These are phyloP conservation scores for Columba guinea DNA, from an alignment of 2,797 vertebrate genomes.

Conservation along the genomic window DNA sequence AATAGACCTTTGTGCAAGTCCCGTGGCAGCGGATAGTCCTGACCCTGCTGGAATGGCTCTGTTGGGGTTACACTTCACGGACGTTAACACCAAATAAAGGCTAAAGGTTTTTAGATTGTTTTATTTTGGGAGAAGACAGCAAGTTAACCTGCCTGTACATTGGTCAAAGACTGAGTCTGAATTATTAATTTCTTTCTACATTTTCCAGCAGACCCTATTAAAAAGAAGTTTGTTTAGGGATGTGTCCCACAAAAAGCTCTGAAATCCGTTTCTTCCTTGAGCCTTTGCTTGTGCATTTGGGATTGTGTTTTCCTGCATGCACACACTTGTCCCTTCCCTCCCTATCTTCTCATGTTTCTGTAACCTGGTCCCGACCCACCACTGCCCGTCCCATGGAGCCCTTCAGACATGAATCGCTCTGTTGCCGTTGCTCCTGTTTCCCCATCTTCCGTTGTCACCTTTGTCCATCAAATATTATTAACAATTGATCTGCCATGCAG, in stretches of 20 bases:
- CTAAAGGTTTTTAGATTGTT: background rate
- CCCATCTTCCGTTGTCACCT: background rate
- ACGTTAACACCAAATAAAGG: background rate
- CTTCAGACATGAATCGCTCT: background rate
- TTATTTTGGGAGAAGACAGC: background rate
- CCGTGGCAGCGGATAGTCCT: rapidly evolving
- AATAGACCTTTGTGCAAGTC: background rate
- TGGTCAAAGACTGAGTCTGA: background rate
- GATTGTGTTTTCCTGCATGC: background rate
- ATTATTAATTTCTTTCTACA: background rate
- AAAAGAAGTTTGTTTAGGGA: background rate
- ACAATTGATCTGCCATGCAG: background rate
- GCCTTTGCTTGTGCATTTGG: background rate
- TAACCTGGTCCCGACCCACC: background rate
- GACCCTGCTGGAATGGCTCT: background rate
- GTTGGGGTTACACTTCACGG: rapidly evolving
- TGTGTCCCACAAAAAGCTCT: background rate
- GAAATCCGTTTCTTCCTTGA: background rate
- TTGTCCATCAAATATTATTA: background rate
- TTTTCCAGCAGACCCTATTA: background rate
- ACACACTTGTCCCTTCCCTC: background rate
- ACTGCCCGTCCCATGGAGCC: background rate
- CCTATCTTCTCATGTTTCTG: background rate
- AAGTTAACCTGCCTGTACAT: background rate
- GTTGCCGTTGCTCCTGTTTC: background rate